phyloP scores from a whole-genome alignment of 2,888 invertebrate species.

The Drosophila birchii region DNA sequence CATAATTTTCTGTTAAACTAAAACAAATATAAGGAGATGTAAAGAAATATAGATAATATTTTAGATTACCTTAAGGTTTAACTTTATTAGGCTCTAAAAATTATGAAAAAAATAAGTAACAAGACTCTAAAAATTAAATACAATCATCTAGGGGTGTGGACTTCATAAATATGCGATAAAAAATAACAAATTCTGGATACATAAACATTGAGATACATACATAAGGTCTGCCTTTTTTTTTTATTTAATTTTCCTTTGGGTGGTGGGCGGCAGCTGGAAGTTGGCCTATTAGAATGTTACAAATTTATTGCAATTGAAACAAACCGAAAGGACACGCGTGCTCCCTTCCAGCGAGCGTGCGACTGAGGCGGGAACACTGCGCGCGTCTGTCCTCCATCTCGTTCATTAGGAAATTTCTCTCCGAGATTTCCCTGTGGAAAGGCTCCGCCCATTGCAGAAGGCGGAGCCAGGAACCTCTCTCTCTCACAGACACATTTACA shows the following conservation, averaged over 20 bases:
- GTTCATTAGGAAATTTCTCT: slow-evolving; percentile 9
- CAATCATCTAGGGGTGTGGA: background rate
- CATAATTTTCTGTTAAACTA: too few species aligned
- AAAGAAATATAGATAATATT: too few species aligned
- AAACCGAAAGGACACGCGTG: slow-evolving; percentile 55
- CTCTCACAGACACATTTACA: slow-evolving; percentile 2
- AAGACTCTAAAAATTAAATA: background rate
- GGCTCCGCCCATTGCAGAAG: slow-evolving; percentile 61
- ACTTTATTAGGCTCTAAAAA: background rate
- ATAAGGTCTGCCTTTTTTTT: slow-evolving; percentile 3
- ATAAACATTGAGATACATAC: slow-evolving; percentile 16
- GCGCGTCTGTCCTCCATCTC: slow-evolving; percentile 47
- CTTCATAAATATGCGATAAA: background rate
- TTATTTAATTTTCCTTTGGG: background rate
- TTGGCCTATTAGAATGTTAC: slow-evolving; percentile 82
- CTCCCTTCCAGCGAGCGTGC: slow-evolving; percentile 53
- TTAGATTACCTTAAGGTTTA: too few species aligned
- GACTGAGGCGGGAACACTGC: slow-evolving; percentile 62
- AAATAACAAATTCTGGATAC: slow-evolving; percentile 7
- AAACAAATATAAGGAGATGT: background rate
- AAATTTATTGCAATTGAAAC: slow-evolving; percentile 81
- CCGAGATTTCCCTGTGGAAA: slow-evolving; percentile 6
- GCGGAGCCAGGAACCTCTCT: slow-evolving; percentile 57
- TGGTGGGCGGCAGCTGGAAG: slow-evolving; percentile 48
- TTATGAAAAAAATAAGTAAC: background rate